Percentiles rank a stretch among this genome's conserved stretches.
These are phyloP conservation scores for Notodonta dromedarius DNA, from an alignment of 2,888 invertebrate species.

Conservation along the genomic window DNA sequence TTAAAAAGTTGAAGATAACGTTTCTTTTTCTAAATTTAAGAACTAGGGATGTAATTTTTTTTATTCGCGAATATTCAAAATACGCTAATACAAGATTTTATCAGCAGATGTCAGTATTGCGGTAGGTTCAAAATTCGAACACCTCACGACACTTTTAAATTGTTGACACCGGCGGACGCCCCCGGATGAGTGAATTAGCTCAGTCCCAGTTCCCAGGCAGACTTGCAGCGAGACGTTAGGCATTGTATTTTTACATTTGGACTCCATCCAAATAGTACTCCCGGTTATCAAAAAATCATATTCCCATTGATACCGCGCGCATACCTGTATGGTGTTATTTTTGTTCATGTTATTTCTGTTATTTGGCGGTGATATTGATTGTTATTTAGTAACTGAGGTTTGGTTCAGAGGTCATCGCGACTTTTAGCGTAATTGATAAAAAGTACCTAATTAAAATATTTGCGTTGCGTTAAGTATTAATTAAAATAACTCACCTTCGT, in stretches of 20 bases:
- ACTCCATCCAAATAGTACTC: conserved; percentile 78
- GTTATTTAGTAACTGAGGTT: conserved; percentile 24
- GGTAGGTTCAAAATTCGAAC: conserved; percentile 3
- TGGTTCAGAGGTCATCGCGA: conserved; percentile 34
- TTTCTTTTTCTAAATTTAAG: too few relatives aligned
- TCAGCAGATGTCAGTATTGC: conserved; percentile 3
- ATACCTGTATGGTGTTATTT: conserved; percentile 19
- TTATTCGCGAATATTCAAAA: neutral
- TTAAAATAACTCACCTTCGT: conserved; percentile 30
- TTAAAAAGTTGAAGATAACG: too few relatives aligned
- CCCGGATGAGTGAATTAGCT: conserved; percentile 45
- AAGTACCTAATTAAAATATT: conserved; percentile 24
- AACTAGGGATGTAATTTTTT: neutral
- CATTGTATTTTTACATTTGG: conserved; percentile 82
- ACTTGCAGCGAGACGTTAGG: conserved; percentile 69
- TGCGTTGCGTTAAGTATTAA: conserved; percentile 10
- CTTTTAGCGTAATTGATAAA: conserved; percentile 39
- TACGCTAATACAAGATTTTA: neutral
- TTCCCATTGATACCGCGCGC: conserved; percentile 43
- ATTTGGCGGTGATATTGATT: conserved; percentile 29
- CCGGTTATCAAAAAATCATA: conserved; percentile 59
- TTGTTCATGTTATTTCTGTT: conserved; percentile 21
- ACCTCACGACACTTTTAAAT: conserved; percentile 13
- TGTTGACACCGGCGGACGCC: conserved; percentile 26
- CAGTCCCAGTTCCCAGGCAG: conserved; percentile 61